These are phyloP conservation scores for Microctenopoma stevenorrisi DNA, from an alignment of 2,797 vertebrate genomes.

Conservation along the genomic window DNA sequence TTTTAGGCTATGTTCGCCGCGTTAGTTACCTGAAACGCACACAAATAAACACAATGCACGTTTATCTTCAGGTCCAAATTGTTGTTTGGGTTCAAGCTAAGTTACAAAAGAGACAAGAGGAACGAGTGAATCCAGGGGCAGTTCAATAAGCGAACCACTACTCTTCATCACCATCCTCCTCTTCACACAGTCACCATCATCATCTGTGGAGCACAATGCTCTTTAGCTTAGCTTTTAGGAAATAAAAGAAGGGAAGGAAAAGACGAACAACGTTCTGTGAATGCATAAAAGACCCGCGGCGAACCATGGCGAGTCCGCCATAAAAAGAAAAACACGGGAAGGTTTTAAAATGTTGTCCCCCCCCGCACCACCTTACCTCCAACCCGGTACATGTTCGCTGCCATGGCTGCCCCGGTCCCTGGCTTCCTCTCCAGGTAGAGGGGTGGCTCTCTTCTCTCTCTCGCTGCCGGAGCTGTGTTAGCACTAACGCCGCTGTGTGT, in stretches of 20 bases:
- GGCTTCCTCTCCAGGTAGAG: slow-evolving; percentile 86
- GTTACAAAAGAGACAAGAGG: slow-evolving; percentile 52
- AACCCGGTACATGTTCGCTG: slow-evolving; percentile 91
- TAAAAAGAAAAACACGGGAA: slow-evolving; percentile 37
- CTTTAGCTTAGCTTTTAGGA: slow-evolving; percentile 80
- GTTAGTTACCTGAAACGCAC: slow-evolving; percentile 25
- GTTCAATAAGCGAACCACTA: slow-evolving; percentile 59
- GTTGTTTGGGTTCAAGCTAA: slow-evolving; percentile 38
- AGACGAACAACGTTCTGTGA: slow-evolving; percentile 68
- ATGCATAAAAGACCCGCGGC: slow-evolving; percentile 56
- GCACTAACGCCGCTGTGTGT: slow-evolving; percentile 83
- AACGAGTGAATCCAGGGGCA: slow-evolving; percentile 29
- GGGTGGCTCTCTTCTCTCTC: slow-evolving; percentile 70
- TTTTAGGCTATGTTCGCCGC: slow-evolving; percentile 54
- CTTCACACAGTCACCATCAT: slow-evolving; percentile 77
- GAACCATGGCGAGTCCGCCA: slow-evolving; percentile 54
- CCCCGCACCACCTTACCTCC: slow-evolving; percentile 80
- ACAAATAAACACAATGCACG: slow-evolving; percentile 29
- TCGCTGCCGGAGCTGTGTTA: slow-evolving; percentile 77
- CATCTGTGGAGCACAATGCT: slow-evolving; percentile 77
- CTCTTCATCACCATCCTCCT: slow-evolving; percentile 82
- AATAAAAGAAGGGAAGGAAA: slow-evolving; percentile 79
- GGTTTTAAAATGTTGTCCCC: slow-evolving; percentile 33
- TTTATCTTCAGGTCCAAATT: slow-evolving; percentile 27
- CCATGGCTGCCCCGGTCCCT: slow-evolving; percentile 86